Evolutionary conservation across 2,797 vertebrate genomes (phyloP), one percentile per base, ranked within the genome.

Genomic region (Pipistrellus pipistrellus): DNA sequence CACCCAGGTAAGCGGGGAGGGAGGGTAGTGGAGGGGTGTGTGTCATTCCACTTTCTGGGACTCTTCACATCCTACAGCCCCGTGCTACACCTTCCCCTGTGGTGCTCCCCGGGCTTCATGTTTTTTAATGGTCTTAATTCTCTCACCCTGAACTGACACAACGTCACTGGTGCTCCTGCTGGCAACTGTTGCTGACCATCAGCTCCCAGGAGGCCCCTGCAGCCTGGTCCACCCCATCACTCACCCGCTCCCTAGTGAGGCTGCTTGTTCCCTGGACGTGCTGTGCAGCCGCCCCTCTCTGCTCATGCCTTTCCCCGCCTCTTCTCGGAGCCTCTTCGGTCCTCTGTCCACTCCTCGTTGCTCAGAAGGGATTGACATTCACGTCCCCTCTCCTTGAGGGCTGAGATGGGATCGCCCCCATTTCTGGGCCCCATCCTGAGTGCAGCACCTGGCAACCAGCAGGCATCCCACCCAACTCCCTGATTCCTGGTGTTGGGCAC

Each of bases 1-100:
- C 85, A 91, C 51, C 10, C 88, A 96, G 95, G 97, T 97, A n/a
- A 97, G 96, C 55, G 44, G 53, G 7, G 41, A 11, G 68, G 46
- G 53, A 21, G 15, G 25, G 78, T 4, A 3, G 44, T 0, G 17
- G 38, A 15, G 20, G 57, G 5, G 3, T 2, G 8, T 8, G 2
- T 3, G 4, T 51, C 35, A 0, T 14, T 41, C 6, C 38, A 75
- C 23, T 30, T 46, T 13, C 30, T 4, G 3, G 46, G 30, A 51
- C 59, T 38, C 32, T 23, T 35, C 23, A n/a, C 2, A 12, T 21
- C 17, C n/a, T 6, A 0, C 57, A 30, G 77, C 41, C 27, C 25
- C 0, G 14, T 27, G 23, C 44, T 17, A 0, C 5, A 17, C 7
- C 35, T n/a, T 17, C 9, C 53, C 30, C 46, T 4, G 12, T 1